Conservation (phyloP, 2,113 vertebrate genomes). For the Eonycteris spelaea region DNA sequence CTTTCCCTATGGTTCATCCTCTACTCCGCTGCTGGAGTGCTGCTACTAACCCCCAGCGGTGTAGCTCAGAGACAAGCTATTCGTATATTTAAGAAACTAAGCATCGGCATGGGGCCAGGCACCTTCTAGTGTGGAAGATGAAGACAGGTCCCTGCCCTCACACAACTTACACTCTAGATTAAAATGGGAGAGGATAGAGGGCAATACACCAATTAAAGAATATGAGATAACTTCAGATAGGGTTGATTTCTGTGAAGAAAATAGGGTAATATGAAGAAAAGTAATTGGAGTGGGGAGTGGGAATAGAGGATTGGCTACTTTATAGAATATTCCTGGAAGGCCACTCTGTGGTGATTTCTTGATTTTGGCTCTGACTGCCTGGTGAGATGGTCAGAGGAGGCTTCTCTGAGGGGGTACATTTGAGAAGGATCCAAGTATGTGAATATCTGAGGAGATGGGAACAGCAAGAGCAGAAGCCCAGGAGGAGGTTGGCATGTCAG, state of each 20-base stretch:
- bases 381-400: neutral
- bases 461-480: neutral
- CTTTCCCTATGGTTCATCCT: neutral
- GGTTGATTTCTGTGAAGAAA: neutral
- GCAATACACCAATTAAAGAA: neutral
- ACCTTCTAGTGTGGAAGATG: neutral
- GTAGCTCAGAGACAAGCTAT: neutral
- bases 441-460: rapidly evolving
- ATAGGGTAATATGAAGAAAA: neutral
- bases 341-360: neutral
- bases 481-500: neutral
- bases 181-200: too few relatives aligned
- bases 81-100: neutral
- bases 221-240: neutral
- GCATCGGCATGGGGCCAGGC: neutral
- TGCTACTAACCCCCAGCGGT: neutral
- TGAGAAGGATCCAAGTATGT: neutral
- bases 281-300: rapidly evolving
- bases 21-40: too few relatives aligned
- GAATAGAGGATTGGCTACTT: neutral
- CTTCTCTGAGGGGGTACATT: neutral
- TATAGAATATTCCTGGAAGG: neutral
- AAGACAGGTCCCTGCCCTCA: neutral
- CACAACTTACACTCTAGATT: neutral
- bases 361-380: neutral